Percentiles rank a stretch among this genome's conserved stretches.
Conservation (phyloP, 2,797 vertebrate genomes). For the Platyrinchus mystaceus region DNA sequence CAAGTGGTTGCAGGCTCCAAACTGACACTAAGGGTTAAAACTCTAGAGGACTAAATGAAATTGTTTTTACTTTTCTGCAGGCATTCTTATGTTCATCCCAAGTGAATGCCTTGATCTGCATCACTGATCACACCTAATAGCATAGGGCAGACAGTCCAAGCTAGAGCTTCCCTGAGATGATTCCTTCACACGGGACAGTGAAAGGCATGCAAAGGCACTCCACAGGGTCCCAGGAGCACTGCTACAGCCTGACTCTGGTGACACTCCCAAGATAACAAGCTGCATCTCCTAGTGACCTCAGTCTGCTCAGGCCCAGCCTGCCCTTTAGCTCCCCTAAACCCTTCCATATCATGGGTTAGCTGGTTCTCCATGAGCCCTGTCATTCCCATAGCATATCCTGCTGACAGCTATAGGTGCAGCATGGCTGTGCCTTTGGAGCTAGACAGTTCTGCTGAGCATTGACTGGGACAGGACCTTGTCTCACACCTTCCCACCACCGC, state of each 20-base stretch:
- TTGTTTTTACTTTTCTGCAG: background rate
- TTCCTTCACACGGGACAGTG: background rate
- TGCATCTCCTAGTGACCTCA: background rate
- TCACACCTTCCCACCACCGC: background rate
- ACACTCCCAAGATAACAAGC: background rate
- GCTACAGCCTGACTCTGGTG: background rate
- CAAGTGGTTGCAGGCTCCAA: background rate
- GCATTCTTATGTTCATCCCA: background rate
- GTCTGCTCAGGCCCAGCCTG: background rate
- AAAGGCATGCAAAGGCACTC: background rate
- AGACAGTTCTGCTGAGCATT: background rate
- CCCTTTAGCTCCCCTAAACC: background rate
- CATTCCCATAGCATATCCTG: background rate
- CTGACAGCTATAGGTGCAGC: fast-evolving
- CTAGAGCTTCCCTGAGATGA: background rate
- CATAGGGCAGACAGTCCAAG: background rate
- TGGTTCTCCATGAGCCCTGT: background rate
- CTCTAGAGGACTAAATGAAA: background rate
- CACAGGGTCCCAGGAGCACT: background rate
- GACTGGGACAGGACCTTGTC: background rate
- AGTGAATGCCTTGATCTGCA: background rate
- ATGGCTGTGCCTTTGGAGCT: background rate
- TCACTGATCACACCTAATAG: background rate
- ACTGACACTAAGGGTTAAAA: background rate
- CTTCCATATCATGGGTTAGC: background rate